Conservation (phyloP, 2,888 invertebrate genomes). For the Scrobipalpa costella region DNA sequence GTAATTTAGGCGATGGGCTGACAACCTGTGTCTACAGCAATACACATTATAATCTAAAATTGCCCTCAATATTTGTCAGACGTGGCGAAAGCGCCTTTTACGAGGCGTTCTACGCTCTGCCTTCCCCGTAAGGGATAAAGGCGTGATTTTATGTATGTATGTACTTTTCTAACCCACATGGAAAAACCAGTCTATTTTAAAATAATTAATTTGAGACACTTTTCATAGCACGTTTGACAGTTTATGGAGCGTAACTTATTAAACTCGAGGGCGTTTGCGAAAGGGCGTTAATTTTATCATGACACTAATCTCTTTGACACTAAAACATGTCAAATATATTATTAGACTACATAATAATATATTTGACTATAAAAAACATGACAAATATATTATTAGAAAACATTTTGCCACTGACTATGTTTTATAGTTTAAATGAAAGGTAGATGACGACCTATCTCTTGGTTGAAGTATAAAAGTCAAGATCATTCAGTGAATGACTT, state of each 20-base stretch:
- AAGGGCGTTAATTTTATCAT: conserved; percentile 6
- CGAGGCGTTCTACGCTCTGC: too few species aligned
- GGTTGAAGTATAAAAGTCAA: not conserved
- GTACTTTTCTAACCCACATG: not conserved
- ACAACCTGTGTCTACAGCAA: too few species aligned
- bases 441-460: not conserved
- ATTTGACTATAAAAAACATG: conserved; percentile 18
- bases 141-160: too few species aligned
- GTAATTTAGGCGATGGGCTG: too few species aligned
- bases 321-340: conserved; percentile 12
- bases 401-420: not conserved
- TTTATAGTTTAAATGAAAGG: not conserved
- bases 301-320: conserved; percentile 1
- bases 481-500: not conserved
- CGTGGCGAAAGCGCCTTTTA: too few species aligned
- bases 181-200: conserved; percentile 1
- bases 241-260: conserved; percentile 11
- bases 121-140: too few species aligned
- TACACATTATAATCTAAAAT: too few species aligned
- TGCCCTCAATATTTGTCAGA: too few species aligned
- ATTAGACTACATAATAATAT: not conserved
- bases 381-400: conserved; percentile 3
- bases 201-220: not conserved
- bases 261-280: not conserved
- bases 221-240: conserved; percentile 1